A percentile compares a stretch with the other conserved stretches of the same genome.
phyloP scores from a whole-genome alignment of 1,140 invertebrate species.

The Mya arenaria region DNA sequence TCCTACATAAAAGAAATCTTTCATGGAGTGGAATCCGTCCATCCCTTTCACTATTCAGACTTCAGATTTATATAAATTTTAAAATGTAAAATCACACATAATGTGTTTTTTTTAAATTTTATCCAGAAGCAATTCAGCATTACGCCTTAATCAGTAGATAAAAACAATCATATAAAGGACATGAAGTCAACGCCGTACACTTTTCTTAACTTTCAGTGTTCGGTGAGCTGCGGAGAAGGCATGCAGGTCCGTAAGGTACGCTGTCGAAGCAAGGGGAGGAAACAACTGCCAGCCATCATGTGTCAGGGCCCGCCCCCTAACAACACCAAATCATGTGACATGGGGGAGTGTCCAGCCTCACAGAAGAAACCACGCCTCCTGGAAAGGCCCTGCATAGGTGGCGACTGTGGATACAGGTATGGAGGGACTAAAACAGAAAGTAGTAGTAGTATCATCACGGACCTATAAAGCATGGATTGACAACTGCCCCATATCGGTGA shows the following conservation, averaged over 20 bases:
- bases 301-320: constrained; percentile 58
- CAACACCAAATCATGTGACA: constrained; percentile 40
- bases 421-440: too few species aligned
- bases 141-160: not conserved
- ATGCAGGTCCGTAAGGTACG: constrained; percentile 85
- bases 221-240: constrained; percentile 87
- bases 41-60: too few species aligned
- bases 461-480: too few species aligned
- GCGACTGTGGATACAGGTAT: constrained; percentile 40
- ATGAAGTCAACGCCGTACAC: not conserved
- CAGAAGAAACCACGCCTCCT: constrained; percentile 15
- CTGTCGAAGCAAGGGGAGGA: constrained; percentile 82
- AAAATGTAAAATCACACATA: too few species aligned
- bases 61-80: too few species aligned
- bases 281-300: constrained; percentile 54
- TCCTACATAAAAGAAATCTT: too few species aligned
- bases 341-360: not conserved
- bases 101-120: constrained; percentile 81
- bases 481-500: too few species aligned
- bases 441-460: too few species aligned
- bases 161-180: too few species aligned
- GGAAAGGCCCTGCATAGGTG: constrained; percentile 13
- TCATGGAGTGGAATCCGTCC: too few species aligned
- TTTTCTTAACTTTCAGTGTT: constrained; percentile 84
- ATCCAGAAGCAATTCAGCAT: constrained; percentile 59